Evolutionary conservation across 2,113 vertebrate species (phyloP), one percentile per base, ranked within the genome.

Genomic region (Muntiacus muntjak): DNA sequence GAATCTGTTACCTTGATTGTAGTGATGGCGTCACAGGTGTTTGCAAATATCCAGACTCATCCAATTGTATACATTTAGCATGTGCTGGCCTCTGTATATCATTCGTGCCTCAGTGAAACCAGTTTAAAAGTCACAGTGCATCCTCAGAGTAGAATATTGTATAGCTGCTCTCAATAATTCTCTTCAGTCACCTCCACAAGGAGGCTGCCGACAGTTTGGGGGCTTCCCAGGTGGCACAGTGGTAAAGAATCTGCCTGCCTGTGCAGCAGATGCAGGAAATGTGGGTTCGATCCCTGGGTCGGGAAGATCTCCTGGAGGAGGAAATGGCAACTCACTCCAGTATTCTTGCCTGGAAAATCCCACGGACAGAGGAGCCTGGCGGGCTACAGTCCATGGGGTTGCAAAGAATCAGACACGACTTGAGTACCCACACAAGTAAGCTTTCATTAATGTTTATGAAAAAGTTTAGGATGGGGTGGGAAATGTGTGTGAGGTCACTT

Each of bases 191-290:
- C n/a, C 4, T 71, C n/a, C 64, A 36, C 64, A 71, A 71, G n/a
- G 64, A 71, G 64, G 19, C 17, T 71, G 64, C 64, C 9, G 0
- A 71, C 2, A 71, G n/a, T 71, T 21, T 11, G 2, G n/a, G 17
- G n/a, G n/a, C 9, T 71, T 71, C n/a, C 64, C 64, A 71, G n/a
- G n/a, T 36, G n/a, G n/a, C 5, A 0, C 0, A 1, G 19, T 71
- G 64, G 64, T 36, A 6, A 71, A 71, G 64, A 71, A 23, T 36
- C 10, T 0, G 21, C 64, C n/a, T 36, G n/a, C 64, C n/a, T 71
- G n/a, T 71, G 2, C 64, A 71, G 64, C n/a, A 71, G 64, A 71
- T 0, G 0, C 64, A 36, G 64, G n/a, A 71, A n/a, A 36, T 36
- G 64, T 71, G 64, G 19, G 19, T 23, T 71, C 1, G 2, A 71